Evolutionary conservation across 1,140 invertebrate species (phyloP), one percentile per base, ranked within the genome.

Genomic region (Musca domestica): DNA sequence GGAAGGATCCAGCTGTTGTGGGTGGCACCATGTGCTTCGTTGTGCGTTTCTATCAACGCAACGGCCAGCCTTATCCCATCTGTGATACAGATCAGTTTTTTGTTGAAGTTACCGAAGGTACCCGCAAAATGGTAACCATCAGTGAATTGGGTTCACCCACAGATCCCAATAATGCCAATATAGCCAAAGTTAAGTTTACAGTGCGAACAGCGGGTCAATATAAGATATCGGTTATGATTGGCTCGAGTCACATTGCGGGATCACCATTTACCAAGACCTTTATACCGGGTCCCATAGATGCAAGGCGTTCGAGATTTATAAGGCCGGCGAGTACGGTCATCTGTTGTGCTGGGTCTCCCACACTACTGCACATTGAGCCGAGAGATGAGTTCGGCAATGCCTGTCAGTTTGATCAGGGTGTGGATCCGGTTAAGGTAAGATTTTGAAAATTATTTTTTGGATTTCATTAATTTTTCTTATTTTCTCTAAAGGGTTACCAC

Each of bases 11-110:
- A 15, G 88, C 92, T 69, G 83, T 88, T 12, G 95, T 97, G 0
- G 95, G 94, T 12, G 92, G 91, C 78, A 95, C 93, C 4, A 91
- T 95, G 86, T 92, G 91, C 74, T 96, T 96, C 81, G 91, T 88
- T 65, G 90, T 96, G 56, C 85, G 94, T 86, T 95, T 95, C 84
- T 95, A 89, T 84, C 93, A 95, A 83, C 90, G 94, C 74, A 95
- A 95, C 77, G 93, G 94, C 22, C 91, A 94, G 76, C 92, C 94
- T 67, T 96, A 96, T 85, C 93, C 93, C 71, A 91, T 96, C 72
- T 95, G 93, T 82, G 92, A 95, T 84, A 92, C 91, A 66, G 94
- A 96, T 84, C 91, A 92, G 81, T 86, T 96, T 63, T 87, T 90
- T 71, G 91, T 96, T 25, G 91, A 94, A 82, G 92, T 96, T 69